phyloP scores from a whole-genome alignment of 2,888 invertebrate genomes.

The Elgonia sp. region DNA sequence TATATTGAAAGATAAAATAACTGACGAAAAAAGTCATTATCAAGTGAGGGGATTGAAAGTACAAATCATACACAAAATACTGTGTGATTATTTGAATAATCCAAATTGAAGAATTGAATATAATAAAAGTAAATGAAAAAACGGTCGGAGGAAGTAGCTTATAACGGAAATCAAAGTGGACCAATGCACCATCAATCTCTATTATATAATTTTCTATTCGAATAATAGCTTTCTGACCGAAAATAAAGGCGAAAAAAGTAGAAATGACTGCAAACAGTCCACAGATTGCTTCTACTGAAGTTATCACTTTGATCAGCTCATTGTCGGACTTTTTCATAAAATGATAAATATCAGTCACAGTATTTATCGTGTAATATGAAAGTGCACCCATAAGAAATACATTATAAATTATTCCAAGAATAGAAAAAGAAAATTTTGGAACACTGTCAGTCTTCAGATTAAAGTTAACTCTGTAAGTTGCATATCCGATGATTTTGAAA shows the following conservation, averaged over 20 bases:
- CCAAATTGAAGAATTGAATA: constrained; percentile 10
- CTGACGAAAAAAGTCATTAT: constrained; percentile 24
- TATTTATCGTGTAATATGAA: neutral
- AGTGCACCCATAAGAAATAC: neutral
- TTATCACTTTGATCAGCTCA: constrained; percentile 35
- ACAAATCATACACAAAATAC: constrained; percentile 6
- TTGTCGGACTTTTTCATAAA: neutral
- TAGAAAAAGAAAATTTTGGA: constrained; percentile 12
- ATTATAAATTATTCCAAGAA: constrained; percentile 34
- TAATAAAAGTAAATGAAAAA: neutral
- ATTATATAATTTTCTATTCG: constrained; percentile 7
- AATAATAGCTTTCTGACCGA: constrained; percentile 1
- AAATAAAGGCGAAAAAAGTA: neutral
- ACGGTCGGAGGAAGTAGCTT: neutral
- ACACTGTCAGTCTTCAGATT: neutral
- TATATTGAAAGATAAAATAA: constrained; percentile 42
- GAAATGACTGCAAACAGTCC: constrained; percentile 15
- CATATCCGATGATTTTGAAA: constrained; percentile 44
- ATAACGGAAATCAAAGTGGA: constrained; percentile 10
- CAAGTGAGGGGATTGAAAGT: constrained; percentile 23
- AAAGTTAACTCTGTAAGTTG: constrained; percentile 27
- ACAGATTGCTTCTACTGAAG: constrained; percentile 21
- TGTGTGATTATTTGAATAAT: constrained; percentile 19
- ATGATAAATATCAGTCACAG: neutral
- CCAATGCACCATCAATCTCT: constrained; percentile 15